Base-by-base conservation (phyloP, 2,888 invertebrate species). In the Plemyria rubiginata region DNA sequence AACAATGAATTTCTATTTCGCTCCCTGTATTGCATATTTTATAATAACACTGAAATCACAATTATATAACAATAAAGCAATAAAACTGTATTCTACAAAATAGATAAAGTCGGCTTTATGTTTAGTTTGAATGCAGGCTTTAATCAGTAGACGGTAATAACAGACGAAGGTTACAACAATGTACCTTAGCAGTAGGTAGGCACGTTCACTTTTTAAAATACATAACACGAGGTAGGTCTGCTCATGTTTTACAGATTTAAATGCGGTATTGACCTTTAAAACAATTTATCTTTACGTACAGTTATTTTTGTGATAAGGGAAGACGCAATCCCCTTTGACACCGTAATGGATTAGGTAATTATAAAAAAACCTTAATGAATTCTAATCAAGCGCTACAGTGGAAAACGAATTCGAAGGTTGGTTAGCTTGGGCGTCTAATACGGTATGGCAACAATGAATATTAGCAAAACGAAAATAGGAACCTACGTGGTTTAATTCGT, bases 371-470 rank as follows among this genome's bases (percentile, higher is more conserved):
- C 4, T 53, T 28, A 49, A 22, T 43, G 22, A 36, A 57, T 52
- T 29, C 32, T 52, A 41, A 55, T 51, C 12, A 53, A 1, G 32
- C 15, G 15, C 43, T 3, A 13, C 16, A 51, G 36, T 40, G 13
- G n/a, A 50, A 57, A 29, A 12, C 9, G 22, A 11, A 12, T 48
- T n/a, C 28, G 9, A 15, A 48, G 8, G 36, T 28, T 32, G 4
- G 48, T 48, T 22, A 22, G 22, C 2, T 13, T 29, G 29, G 3
- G 3, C 3, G n/a, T 49, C 29, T 38, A 38, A 38, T 38, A 4
- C 36, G 2, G 46, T 80, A 81, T 81, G 80, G 79, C 80, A 78
- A 74, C 71, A 68, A 60, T 68, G 71, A 65, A 65, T 58, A 66
- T 50, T 54, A 48, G 9, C 54, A 67, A 36, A 60, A 16, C 22